phyloP scores from a whole-genome alignment of 2,797 vertebrate species.

The Hippoglossus hippoglossus region DNA sequence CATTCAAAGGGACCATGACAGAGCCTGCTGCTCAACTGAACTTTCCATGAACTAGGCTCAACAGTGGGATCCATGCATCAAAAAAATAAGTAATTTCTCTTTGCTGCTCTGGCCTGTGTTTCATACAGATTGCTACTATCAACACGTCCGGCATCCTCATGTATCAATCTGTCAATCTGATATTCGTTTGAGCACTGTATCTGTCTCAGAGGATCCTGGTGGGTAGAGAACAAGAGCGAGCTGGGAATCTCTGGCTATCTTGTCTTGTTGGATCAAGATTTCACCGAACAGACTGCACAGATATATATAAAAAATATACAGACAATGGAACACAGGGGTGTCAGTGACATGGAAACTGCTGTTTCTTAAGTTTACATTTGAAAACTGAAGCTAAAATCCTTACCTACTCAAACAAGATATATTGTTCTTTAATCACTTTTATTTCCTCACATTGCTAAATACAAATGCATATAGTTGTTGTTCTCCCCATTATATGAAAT shows the following conservation, averaged over 20 bases:
- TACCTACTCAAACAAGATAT: not conserved
- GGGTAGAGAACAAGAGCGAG: conserved; percentile 43
- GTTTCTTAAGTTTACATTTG: not conserved
- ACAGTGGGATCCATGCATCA: conserved; percentile 78
- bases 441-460: not conserved
- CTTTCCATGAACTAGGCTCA: conserved; percentile 86
- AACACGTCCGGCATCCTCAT: conserved; percentile 72
- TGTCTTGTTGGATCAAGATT: conserved; percentile 65
- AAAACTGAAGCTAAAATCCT: not conserved
- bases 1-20: conserved; percentile 84
- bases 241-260: conserved; percentile 56
- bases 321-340: not conserved
- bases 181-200: conserved; percentile 72
- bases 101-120: conserved; percentile 77
- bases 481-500: not conserved
- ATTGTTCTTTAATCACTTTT: not conserved
- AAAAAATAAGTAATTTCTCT: conserved; percentile 78
- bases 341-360: conserved; percentile 6
- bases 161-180: conserved; percentile 83
- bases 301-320: conserved; percentile 22
- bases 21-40: conserved; percentile 85
- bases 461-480: too few relatives aligned
- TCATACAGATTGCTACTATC: conserved; percentile 79
- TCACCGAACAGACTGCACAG: conserved; percentile 28
- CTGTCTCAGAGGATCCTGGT: conserved; percentile 72